Evolutionary conservation across 2,888 invertebrate genomes (phyloP).

Genomic region (Phlogophora meticulosa): DNA sequence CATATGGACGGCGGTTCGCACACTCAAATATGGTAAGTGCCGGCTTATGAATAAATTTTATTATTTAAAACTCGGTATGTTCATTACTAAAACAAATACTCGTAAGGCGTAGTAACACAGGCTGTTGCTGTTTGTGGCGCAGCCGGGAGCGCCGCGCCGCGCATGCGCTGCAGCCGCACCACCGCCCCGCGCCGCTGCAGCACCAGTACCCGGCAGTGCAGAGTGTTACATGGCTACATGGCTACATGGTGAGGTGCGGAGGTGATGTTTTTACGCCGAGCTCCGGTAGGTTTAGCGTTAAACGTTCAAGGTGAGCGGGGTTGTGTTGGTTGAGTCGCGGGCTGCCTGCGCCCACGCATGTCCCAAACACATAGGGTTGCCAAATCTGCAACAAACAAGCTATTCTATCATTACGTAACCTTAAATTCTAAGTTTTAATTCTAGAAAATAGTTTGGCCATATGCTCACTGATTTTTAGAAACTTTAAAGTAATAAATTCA

Average conservation of each 20-base stretch:
- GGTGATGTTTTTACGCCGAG: conserved; percentile 74
- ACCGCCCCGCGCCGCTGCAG: background rate
- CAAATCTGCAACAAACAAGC: conserved; percentile 38
- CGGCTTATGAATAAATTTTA: conserved; percentile 91
- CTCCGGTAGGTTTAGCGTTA: conserved; percentile 77
- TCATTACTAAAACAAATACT: conserved; percentile 91
- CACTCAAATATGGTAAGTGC: conserved; percentile 90
- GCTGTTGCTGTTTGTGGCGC: conserved; percentile 76
- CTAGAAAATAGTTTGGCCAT: conserved; percentile 9
- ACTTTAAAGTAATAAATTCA: conserved; percentile 34
- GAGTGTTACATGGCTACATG: conserved; percentile 45
- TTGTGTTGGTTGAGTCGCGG: conserved; percentile 73
- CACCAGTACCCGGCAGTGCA: conserved; percentile 24
- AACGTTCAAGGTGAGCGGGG: conserved; percentile 87
- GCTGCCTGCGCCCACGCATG: conserved; percentile 83
- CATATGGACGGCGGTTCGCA: conserved; percentile 89
- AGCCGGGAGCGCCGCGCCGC: conserved; percentile 17
- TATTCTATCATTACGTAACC: conserved; percentile 29
- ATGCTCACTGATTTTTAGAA: conserved; percentile 13
- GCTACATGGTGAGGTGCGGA: conserved; percentile 61
- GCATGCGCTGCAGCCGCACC: background rate
- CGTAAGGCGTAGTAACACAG: conserved; percentile 89
- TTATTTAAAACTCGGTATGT: conserved; percentile 91
- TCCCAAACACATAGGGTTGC: conserved; percentile 77
- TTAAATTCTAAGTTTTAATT: conserved; percentile 2